Conservation (phyloP, 2,113 vertebrate genomes). For the Ranitomeya imitator region DNA sequence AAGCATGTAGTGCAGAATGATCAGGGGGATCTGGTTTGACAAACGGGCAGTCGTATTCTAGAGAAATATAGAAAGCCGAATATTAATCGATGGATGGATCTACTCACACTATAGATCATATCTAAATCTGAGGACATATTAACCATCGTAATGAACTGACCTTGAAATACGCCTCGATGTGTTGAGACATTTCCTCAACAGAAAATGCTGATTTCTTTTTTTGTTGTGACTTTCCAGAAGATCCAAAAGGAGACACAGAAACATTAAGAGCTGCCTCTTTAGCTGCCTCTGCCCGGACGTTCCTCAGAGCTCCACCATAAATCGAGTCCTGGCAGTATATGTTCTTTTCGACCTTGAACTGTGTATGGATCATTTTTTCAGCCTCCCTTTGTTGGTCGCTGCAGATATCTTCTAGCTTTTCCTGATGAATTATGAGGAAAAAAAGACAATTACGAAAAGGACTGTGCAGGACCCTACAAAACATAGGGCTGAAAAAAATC, state of each 20-base stretch:
- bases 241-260: no score
- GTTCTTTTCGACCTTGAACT: constrained; percentile 85
- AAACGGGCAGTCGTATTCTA: constrained; percentile 79
- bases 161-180: constrained; percentile 63
- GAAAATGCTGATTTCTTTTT: background rate
- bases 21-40: constrained; percentile 81
- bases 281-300: constrained; percentile 27
- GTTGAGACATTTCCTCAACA: constrained; percentile 59
- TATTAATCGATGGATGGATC: background rate
- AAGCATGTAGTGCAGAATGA: constrained; percentile 79
- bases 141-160: constrained; percentile 59
- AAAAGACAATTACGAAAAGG: background rate
- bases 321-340: constrained; percentile 82
- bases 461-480: no score
- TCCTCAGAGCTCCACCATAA: constrained; percentile 65
- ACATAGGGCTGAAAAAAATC: no score
- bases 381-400: constrained; percentile 66
- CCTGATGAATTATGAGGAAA: constrained; percentile 62
- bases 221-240: no score
- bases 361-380: constrained; percentile 70
- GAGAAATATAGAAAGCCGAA: background rate
- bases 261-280: background rate
- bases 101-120: no score
- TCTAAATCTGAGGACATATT: background rate
- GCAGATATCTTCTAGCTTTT: constrained; percentile 75